Percentiles rank a stretch among this genome's conserved stretches.
Conservation (phyloP, 2,797 vertebrate genomes). For the Darevskia mixta region DNA sequence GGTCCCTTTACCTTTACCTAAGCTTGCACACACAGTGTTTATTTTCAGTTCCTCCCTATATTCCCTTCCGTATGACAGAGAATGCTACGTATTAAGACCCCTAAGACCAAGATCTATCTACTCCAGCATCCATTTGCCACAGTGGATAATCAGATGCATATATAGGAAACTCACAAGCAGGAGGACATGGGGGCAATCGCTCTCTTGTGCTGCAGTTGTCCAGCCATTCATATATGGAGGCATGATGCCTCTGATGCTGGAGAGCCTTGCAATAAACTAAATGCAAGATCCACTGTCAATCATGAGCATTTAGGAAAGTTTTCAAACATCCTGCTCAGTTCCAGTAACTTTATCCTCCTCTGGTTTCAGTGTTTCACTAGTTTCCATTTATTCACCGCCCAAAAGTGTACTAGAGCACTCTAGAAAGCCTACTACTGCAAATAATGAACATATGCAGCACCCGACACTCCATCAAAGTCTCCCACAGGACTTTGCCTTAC, state of each 20-base stretch:
- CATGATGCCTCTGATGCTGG: not conserved
- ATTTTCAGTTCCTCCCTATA: not conserved
- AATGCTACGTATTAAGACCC: not conserved
- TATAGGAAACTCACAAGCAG: not conserved
- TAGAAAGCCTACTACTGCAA: not conserved
- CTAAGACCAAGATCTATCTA: not conserved
- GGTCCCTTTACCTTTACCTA: not conserved
- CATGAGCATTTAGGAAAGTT: not conserved
- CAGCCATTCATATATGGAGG: too few species aligned
- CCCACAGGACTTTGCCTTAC: not conserved
- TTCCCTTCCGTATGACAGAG: not conserved
- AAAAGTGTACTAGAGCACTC: not conserved
- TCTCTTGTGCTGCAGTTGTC: too few species aligned
- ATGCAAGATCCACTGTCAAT: not conserved
- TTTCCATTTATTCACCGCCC: not conserved
- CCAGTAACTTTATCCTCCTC: not conserved
- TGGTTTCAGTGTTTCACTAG: not conserved
- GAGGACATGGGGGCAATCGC: not conserved
- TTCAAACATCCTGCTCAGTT: constrained; percentile 22
- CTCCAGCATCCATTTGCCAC: not conserved
- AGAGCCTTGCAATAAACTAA: not conserved
- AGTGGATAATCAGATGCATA: not conserved
- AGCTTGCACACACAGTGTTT: not conserved
- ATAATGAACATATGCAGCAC: not conserved
- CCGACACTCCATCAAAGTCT: not conserved